Evolutionary conservation across 2,797 vertebrate genomes (phyloP).

Genomic region (Astyanax mexicanus): DNA sequence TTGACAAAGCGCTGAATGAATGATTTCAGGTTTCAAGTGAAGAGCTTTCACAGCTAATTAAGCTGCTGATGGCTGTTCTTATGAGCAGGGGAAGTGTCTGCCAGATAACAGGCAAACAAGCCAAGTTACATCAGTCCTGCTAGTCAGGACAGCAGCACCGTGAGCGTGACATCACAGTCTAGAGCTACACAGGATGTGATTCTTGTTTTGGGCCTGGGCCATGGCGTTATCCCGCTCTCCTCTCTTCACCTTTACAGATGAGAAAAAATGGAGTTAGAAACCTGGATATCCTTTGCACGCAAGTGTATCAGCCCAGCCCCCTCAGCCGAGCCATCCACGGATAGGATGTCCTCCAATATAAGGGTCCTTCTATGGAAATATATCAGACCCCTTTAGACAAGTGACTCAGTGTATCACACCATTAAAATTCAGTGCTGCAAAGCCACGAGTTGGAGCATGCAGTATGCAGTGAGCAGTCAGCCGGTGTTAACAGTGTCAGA

Average conservation of each 20-base stretch:
- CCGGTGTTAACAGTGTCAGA: conserved; percentile 37
- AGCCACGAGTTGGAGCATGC: conserved; percentile 4
- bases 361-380: conserved; percentile 33
- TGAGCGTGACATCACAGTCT: conserved; percentile 57
- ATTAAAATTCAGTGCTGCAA: conserved; percentile 14
- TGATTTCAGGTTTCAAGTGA: conserved; percentile 82
- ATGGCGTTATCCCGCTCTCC: conserved; percentile 11
- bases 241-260: conserved; percentile 42
- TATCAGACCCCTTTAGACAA: conserved; percentile 22
- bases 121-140: conserved; percentile 63
- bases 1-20: conserved; percentile 80
- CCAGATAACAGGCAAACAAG: conserved; percentile 61
- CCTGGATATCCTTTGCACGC: conserved; percentile 22
- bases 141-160: conserved; percentile 64
- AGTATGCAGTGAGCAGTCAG: conserved; percentile 9
- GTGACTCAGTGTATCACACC: conserved; percentile 12
- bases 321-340: conserved; percentile 21
- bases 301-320: conserved; percentile 24
- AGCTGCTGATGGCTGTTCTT: conserved; percentile 77
- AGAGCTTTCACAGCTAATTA: conserved; percentile 83
- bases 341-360: conserved; percentile 37
- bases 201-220: not conserved
- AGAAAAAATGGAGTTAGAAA: conserved; percentile 11
- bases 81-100: conserved; percentile 56
- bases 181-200: conserved; percentile 16